Conservation (phyloP, 2,888 invertebrate genomes). For the Argyresthia goedartella region DNA sequence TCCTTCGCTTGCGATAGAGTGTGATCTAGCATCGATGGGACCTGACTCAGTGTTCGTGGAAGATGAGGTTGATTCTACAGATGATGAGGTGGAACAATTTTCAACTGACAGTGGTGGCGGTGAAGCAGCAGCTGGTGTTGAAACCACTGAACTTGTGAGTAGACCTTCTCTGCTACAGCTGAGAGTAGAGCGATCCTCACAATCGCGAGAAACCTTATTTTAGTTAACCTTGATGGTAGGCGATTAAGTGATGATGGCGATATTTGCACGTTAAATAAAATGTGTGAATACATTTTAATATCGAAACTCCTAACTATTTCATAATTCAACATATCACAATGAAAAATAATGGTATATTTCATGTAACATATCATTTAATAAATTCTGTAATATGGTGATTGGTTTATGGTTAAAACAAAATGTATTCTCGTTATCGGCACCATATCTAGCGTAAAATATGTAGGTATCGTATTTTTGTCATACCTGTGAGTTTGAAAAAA, state of each 20-base stretch:
- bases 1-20: conserved; percentile 76
- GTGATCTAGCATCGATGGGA: conserved; percentile 78
- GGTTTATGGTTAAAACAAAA: too few species aligned
- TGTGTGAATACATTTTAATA: conserved; percentile 9
- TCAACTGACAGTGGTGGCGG: conserved; percentile 85
- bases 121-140: conserved; percentile 33
- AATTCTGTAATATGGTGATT: neutral
- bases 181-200: conserved; percentile 58
- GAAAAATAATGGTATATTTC: conserved; percentile 16
- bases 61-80: conserved; percentile 80
- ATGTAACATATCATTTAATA: conserved; percentile 52
- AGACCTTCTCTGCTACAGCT: conserved; percentile 36
- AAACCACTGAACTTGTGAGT: conserved; percentile 53
- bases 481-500: too few species aligned
- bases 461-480: too few species aligned
- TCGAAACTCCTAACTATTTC: neutral
- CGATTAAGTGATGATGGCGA: conserved; percentile 10
- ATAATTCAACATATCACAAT: conserved; percentile 32
- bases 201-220: conserved; percentile 86
- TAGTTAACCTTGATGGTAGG: conserved; percentile 51
- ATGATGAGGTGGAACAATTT: conserved; percentile 87
- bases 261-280: conserved; percentile 14
- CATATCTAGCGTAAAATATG: too few species aligned
- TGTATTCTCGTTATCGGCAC: too few species aligned
- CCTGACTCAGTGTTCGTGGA: conserved; percentile 87